A percentile compares a stretch with the other conserved stretches of the same genome.
Conservation (phyloP, 2,113 vertebrate species). For the Actinemys pallida region DNA sequence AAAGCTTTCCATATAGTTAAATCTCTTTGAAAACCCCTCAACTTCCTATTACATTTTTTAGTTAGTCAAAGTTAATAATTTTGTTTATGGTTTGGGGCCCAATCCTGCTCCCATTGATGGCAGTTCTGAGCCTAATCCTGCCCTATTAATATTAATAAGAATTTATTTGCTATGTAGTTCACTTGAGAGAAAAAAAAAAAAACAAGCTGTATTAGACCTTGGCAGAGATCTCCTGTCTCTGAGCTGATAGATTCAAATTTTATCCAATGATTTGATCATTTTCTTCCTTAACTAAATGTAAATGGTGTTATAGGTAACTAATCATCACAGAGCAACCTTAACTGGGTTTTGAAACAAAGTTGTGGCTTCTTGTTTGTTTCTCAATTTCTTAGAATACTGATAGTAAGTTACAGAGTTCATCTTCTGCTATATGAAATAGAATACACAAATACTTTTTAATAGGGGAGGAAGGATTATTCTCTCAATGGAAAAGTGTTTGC, state of each 20-base stretch:
- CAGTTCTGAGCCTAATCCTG: not conserved
- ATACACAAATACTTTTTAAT: not conserved
- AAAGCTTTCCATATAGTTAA: not conserved
- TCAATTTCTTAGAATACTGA: fast-evolving
- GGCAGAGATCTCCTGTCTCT: not conserved
- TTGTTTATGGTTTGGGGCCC: not conserved
- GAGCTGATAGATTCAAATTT: not conserved
- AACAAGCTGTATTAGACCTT: not conserved
- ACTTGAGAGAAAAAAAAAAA: no score
- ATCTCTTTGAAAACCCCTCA: not conserved
- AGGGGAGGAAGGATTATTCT: not conserved
- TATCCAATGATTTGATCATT: not conserved
- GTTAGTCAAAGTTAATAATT: not conserved
- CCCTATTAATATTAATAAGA: not conserved
- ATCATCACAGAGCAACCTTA: not conserved
- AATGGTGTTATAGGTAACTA: not conserved
- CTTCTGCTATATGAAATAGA: not conserved
- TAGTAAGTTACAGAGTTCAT: not conserved
- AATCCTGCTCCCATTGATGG: not conserved
- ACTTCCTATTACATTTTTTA: not conserved
- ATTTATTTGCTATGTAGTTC: not conserved
- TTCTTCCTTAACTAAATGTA: not conserved
- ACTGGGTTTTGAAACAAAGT: not conserved
- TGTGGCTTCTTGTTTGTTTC: not conserved
- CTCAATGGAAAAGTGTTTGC: not conserved